Percentiles rank a stretch among this genome's conserved stretches.
Evolutionary conservation across 2,113 vertebrate species (phyloP).

Genomic region (Beaufortia kweichowensis): DNA sequence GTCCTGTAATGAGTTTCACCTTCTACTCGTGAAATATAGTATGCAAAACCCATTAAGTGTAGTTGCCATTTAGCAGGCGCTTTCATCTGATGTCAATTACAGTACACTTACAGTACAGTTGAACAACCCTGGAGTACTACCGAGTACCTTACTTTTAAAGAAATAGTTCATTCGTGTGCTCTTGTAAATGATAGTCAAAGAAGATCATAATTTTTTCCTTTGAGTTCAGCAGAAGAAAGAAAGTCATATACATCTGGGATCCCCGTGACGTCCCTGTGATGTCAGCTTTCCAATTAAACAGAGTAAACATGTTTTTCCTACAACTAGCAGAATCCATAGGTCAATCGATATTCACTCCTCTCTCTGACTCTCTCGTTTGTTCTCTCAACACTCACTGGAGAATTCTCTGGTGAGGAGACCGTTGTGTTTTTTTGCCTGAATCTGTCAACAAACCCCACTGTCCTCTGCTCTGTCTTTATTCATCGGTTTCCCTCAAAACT

Average conservation of each 20-base stretch:
- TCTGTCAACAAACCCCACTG: slow-evolving; percentile 2
- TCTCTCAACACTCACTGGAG: neutral
- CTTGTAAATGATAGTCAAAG: no score
- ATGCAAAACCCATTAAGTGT: neutral
- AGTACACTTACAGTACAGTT: no score
- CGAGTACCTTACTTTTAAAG: no score
- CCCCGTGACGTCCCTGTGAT: no score
- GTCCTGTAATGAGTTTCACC: neutral
- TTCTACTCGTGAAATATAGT: neutral
- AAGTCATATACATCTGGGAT: no score
- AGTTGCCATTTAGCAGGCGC: slow-evolving; percentile 6
- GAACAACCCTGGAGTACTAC: no score
- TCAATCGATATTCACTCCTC: slow-evolving; percentile 15
- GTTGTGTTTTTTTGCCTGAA: slow-evolving; percentile 8
- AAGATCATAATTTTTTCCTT: no score
- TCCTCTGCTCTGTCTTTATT: neutral
- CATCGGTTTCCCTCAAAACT: neutral
- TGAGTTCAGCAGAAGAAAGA: no score
- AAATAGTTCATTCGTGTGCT: no score
- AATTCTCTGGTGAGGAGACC: slow-evolving; percentile 1
- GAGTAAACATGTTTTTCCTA: neutral
- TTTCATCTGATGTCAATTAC: neutral
- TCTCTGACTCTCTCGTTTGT: slow-evolving; percentile 31
- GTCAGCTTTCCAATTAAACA: no score
- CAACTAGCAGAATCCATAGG: no score